These are phyloP conservation scores for Clarias gariepinus DNA, from an alignment of 2,113 vertebrate genomes.

Conservation along the genomic window DNA sequence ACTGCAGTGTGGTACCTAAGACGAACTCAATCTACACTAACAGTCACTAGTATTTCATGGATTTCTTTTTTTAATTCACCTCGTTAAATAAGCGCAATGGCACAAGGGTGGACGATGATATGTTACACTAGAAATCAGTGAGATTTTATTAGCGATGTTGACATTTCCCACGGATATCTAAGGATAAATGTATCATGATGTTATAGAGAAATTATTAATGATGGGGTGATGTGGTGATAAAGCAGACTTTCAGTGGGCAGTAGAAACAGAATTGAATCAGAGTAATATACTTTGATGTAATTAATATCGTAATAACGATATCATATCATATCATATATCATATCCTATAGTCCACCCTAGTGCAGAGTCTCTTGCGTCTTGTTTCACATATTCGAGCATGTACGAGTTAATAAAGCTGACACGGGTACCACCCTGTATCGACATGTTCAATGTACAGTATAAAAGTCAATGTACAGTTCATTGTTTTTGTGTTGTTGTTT, in stretches of 20 bases:
- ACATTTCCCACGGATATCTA: neutral
- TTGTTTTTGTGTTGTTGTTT: neutral
- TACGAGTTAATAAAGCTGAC: neutral
- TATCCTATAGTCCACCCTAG: neutral
- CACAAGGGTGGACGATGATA: neutral
- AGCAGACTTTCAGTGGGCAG: neutral
- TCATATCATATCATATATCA: neutral
- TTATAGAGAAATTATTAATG: neutral
- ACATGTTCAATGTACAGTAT: neutral
- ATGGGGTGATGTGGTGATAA: neutral
- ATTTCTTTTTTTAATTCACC: neutral
- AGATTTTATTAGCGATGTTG: neutral
- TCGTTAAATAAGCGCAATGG: neutral
- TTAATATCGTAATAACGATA: neutral
- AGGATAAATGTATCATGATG: neutral
- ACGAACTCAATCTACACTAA: neutral
- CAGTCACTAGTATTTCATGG: neutral
- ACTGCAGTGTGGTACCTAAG: conserved; percentile 25
- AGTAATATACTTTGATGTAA: neutral
- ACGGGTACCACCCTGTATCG: conserved; percentile 2
- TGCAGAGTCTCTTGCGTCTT: neutral
- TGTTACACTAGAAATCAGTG: neutral
- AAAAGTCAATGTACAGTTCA: neutral
- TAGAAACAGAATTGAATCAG: neutral
- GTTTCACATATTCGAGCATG: neutral